These are phyloP conservation scores for Conchocele bisecta DNA, from an alignment of 2,888 invertebrate species.

Conservation along the genomic window DNA sequence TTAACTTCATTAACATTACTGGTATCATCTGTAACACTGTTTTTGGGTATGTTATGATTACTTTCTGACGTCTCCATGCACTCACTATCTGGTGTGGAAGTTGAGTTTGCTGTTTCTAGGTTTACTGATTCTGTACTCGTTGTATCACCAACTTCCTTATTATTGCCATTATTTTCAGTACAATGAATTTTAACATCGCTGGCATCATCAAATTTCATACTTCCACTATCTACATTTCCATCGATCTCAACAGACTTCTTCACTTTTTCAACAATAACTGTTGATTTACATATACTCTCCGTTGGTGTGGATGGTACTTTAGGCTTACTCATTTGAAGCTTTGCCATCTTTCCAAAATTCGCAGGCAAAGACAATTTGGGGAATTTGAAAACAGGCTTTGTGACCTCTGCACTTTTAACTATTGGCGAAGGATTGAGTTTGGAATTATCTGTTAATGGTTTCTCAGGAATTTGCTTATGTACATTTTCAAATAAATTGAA, in stretches of 20 bases:
- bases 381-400: slow-evolving; percentile 52
- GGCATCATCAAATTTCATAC: too few species aligned
- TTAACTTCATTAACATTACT: neutral
- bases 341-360: slow-evolving; percentile 56
- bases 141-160: neutral
- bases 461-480: too few species aligned
- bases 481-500: too few species aligned
- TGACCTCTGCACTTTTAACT: too few species aligned
- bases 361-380: slow-evolving; percentile 43
- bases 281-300: too few species aligned
- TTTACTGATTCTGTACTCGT: neutral
- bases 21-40: neutral
- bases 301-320: too few species aligned
- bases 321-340: slow-evolving; percentile 49
- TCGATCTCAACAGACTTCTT: too few species aligned
- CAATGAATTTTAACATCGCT: too few species aligned
- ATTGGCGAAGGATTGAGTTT: too few species aligned
- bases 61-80: neutral
- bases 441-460: too few species aligned
- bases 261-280: too few species aligned
- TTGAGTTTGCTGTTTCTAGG: neutral
- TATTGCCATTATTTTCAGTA: neutral
- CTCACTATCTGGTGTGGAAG: neutral
- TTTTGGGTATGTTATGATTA: neutral
- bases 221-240: neutral